Percentiles rank a stretch among this genome's conserved stretches.
These are phyloP conservation scores for Syrphus vitripennis DNA, from an alignment of 2,888 invertebrate genomes.

Conservation along the genomic window DNA sequence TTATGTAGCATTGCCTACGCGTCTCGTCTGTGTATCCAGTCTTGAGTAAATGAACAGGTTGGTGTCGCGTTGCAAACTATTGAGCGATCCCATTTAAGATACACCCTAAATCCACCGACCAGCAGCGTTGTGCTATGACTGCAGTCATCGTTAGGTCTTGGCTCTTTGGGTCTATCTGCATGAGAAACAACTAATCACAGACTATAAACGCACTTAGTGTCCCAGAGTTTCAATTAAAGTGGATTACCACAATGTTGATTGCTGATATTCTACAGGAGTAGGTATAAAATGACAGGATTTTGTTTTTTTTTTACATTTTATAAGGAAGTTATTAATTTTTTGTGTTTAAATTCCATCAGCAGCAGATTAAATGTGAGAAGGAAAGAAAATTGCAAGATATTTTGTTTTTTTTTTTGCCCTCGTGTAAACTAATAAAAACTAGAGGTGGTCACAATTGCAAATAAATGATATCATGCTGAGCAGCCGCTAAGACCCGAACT, in stretches of 20 bases:
- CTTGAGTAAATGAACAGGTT: slow-evolving; percentile 27
- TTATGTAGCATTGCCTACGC: slow-evolving; percentile 56
- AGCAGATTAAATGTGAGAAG: not conserved
- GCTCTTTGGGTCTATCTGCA: no score
- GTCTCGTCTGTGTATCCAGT: not conserved
- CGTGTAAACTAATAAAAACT: not conserved
- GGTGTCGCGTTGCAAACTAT: not conserved
- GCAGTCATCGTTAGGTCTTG: not conserved
- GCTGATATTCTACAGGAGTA: slow-evolving; percentile 20
- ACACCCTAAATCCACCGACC: not conserved
- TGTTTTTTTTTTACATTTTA: slow-evolving; percentile 52
- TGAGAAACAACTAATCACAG: slow-evolving; percentile 48
- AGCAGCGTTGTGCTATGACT: no score
- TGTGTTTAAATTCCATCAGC: slow-evolving; percentile 23
- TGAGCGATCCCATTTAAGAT: slow-evolving; percentile 50
- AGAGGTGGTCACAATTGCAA: not conserved
- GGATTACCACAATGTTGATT: slow-evolving; percentile 52
- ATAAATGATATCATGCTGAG: not conserved
- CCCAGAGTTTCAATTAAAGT: slow-evolving; percentile 63
- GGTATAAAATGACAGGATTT: slow-evolving; percentile 48
- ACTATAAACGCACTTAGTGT: slow-evolving; percentile 55
- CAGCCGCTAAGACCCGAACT: slow-evolving; percentile 18
- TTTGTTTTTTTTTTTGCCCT: not conserved
- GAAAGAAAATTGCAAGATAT: not conserved
- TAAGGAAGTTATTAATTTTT: slow-evolving; percentile 66